These are phyloP conservation scores for Andrena camellia DNA, from an alignment of 2,888 invertebrate genomes.

Conservation along the genomic window DNA sequence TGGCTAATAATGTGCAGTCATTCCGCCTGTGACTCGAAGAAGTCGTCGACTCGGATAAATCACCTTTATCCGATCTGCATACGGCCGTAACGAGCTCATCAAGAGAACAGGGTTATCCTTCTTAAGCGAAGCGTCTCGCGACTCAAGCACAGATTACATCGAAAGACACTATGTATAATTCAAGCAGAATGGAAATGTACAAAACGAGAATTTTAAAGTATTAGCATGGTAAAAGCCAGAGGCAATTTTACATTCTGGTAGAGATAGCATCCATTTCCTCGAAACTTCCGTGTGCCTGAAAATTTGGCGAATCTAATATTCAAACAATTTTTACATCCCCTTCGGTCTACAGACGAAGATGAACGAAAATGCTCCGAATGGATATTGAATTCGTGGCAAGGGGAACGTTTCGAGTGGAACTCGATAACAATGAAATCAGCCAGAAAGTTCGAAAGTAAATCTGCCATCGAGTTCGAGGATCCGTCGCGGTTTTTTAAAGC, in stretches of 20 bases:
- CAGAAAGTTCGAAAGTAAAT: slow-evolving; percentile 44
- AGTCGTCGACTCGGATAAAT: slow-evolving; percentile 11
- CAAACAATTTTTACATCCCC: background rate
- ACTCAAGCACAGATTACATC: slow-evolving; percentile 14
- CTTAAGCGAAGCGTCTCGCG: slow-evolving; percentile 16
- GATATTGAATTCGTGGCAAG: slow-evolving; percentile 4
- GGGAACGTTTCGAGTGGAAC: background rate
- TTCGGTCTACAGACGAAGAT: background rate
- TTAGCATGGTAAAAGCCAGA: background rate
- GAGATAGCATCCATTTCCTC: background rate
- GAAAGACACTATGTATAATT: slow-evolving; percentile 1
- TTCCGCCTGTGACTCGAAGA: background rate
- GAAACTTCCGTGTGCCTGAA: background rate
- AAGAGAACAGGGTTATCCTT: slow-evolving; percentile 27
- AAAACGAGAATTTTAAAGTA: background rate
- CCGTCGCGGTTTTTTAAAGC: background rate
- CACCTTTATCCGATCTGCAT: slow-evolving; percentile 19
- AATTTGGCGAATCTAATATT: slow-evolving; percentile 9
- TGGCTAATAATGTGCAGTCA: background rate
- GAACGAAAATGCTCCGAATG: background rate
- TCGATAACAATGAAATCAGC: slow-evolving; percentile 12
- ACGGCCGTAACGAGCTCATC: slow-evolving; percentile 22
- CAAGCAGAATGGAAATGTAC: background rate
- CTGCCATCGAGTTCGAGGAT: background rate
- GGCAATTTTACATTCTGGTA: background rate